phyloP scores from a whole-genome alignment of 2,113 vertebrate genomes.

The Malurus alboscapulatus region DNA sequence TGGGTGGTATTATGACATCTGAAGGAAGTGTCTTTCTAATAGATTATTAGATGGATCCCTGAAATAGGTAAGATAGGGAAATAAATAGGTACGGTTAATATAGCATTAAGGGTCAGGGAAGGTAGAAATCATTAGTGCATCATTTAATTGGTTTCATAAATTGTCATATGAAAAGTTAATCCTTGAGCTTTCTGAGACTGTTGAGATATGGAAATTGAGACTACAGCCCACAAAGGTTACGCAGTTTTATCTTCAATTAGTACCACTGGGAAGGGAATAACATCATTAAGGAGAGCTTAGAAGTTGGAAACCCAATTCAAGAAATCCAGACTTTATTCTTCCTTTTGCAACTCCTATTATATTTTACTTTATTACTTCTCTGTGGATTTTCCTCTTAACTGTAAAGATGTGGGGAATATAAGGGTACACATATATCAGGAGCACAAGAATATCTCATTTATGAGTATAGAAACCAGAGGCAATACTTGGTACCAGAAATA shows the following conservation, averaged over 20 bases:
- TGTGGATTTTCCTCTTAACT: not conserved
- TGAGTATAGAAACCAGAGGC: not conserved
- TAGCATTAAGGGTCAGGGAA: not conserved
- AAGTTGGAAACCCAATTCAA: not conserved
- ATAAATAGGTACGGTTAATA: not conserved
- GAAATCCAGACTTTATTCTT: not conserved
- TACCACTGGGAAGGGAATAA: not conserved
- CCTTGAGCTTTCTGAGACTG: not conserved
- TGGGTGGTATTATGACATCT: not conserved
- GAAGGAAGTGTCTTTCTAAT: not conserved
- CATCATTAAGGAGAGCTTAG: not conserved
- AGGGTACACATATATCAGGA: not conserved
- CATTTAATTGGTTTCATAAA: constrained; percentile 3
- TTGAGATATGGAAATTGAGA: not conserved
- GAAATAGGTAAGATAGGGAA: not conserved
- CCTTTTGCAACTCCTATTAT: not conserved
- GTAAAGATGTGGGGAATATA: not conserved
- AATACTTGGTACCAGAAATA: not conserved
- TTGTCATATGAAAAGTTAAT: not conserved
- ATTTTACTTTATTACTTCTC: not conserved
- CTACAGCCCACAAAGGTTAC: not conserved
- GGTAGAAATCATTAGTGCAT: not conserved
- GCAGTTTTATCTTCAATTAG: not conserved
- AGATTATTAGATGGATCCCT: not conserved
- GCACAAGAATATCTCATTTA: not conserved